Evolutionary conservation across 2,888 invertebrate species (phyloP).

Genomic region (Drosophila limbata): DNA sequence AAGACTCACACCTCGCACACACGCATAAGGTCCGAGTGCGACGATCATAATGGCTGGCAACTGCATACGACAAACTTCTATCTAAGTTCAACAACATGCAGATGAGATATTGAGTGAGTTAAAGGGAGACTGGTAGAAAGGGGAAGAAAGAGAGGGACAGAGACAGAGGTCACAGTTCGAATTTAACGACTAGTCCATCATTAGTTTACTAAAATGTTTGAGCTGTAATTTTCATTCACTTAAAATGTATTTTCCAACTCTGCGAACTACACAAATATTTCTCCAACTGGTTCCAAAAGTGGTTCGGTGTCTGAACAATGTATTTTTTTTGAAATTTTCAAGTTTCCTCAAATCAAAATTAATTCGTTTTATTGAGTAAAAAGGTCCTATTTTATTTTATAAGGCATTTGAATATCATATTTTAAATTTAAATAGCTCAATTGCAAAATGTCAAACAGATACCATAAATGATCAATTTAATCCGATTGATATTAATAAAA

Average conservation of each 20-base stretch:
- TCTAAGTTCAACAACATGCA: conserved; percentile 43
- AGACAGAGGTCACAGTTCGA: background rate
- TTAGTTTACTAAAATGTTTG: conserved; percentile 18
- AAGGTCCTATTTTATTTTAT: too few relatives aligned
- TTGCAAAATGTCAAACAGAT: too few relatives aligned
- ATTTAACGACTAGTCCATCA: conserved; percentile 1
- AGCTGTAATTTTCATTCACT: conserved; percentile 32
- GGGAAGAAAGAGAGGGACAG: background rate
- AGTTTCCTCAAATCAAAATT: too few relatives aligned
- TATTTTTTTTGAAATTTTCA: too few relatives aligned
- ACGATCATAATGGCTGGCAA: conserved; percentile 49
- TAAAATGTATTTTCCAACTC: conserved; percentile 8
- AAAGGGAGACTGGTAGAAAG: background rate
- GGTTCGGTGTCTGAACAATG: too few relatives aligned
- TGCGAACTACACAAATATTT: background rate
- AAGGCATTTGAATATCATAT: too few relatives aligned
- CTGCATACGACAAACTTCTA: conserved; percentile 52
- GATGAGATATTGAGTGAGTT: conserved; percentile 50
- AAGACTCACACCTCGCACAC: conserved; percentile 4
- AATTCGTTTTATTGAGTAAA: too few relatives aligned
- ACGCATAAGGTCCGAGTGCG: conserved; percentile 28
- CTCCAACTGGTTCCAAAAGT: background rate
- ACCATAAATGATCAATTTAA: too few relatives aligned
- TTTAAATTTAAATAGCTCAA: too few relatives aligned
- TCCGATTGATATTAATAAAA: too few relatives aligned